Evolutionary conservation across 2,888 invertebrate genomes (phyloP).

Genomic region (Euzetes globulus): DNA sequence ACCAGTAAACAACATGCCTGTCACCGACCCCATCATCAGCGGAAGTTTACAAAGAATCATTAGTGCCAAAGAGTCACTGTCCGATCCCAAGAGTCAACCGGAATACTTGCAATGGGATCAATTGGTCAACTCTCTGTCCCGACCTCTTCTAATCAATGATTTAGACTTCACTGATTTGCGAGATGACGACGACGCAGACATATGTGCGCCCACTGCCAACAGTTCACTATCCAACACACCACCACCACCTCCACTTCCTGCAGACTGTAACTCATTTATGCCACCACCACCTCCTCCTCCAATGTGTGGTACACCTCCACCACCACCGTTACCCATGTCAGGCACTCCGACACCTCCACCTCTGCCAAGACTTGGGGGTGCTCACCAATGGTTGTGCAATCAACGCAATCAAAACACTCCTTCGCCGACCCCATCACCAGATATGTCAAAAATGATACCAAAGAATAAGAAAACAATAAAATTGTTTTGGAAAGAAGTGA

Average conservation of each 20-base stretch:
- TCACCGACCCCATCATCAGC: background rate
- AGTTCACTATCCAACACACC: constrained; percentile 37
- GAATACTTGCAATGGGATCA: constrained; percentile 93
- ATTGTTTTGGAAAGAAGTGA: constrained; percentile 88
- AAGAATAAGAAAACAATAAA: constrained; percentile 88
- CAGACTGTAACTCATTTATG: background rate
- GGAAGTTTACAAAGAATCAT: background rate
- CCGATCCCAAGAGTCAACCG: constrained; percentile 51
- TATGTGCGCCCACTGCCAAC: constrained; percentile 40
- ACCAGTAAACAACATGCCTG: background rate
- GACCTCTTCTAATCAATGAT: constrained; percentile 70
- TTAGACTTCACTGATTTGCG: constrained; percentile 91
- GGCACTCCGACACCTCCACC: constrained; percentile 48
- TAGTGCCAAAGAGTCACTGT: constrained; percentile 47
- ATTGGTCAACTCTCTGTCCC: constrained; percentile 66
- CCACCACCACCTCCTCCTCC: constrained; percentile 48
- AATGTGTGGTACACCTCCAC: constrained; percentile 43
- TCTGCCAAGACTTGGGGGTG: constrained; percentile 31
- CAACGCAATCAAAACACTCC: constrained; percentile 38
- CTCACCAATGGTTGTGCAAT: constrained; percentile 31
- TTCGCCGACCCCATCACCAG: constrained; percentile 38
- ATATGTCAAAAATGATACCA: constrained; percentile 44
- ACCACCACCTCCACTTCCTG: constrained; percentile 16
- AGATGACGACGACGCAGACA: constrained; percentile 75
- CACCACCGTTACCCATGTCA: constrained; percentile 44